Conservation (phyloP, 2,797 vertebrate species). For the Todus mexicanus region DNA sequence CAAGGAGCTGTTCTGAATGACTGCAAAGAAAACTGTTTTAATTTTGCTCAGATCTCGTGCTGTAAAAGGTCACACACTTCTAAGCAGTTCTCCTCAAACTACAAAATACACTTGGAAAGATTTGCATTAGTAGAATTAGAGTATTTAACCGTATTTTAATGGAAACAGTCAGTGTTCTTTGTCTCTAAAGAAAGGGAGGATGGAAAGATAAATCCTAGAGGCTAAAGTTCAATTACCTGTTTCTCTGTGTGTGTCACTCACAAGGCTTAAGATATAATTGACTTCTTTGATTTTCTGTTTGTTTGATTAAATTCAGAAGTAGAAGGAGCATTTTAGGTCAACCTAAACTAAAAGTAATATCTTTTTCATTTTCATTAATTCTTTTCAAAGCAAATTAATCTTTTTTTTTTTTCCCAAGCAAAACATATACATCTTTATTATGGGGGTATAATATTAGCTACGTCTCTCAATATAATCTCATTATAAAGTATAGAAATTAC, state of each 20-base stretch:
- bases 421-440: not conserved
- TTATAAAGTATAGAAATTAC: not conserved
- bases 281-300: not conserved
- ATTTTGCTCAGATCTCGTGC: not conserved
- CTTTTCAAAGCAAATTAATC: not conserved
- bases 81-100: not conserved
- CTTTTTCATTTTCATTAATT: not conserved
- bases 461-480: not conserved
- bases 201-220: not conserved
- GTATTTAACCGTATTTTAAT: conserved; percentile 9
- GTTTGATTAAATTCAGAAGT: not conserved
- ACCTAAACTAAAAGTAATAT: not conserved
- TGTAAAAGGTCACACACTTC: conserved; percentile 33
- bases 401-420: not conserved
- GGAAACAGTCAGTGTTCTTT: not conserved
- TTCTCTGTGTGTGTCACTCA: not conserved
- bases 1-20: not conserved
- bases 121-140: not conserved
- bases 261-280: not conserved
- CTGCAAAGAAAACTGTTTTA: conserved; percentile 18
- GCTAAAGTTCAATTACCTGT: conserved; percentile 10
- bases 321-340: not conserved
- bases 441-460: not conserved
- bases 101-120: not conserved
- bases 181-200: not conserved